Evolutionary conservation across 2,888 invertebrate genomes (phyloP), one percentile per base, ranked within the genome.

Genomic region (Philhelius pedissequus): DNA sequence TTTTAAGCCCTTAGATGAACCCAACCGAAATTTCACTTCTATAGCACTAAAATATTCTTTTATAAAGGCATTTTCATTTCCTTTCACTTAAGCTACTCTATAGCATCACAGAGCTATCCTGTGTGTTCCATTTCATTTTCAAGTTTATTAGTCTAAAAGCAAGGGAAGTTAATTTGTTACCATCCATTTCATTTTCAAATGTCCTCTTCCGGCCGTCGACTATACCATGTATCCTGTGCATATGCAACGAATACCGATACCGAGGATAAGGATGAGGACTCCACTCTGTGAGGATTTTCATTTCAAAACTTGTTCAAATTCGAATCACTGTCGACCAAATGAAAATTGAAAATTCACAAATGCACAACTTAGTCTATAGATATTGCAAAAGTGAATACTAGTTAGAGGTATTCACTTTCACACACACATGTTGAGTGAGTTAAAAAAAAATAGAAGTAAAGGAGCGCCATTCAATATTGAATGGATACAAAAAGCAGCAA

Each of bases 101-200:
- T 22, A 32, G 35, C 6, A 22, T 8, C 15, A 9, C 25, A 13
- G 22, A 20, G 18, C 7, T 58, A 30, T 52, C n/a, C 60, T 43
- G 45, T 40, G 50, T 69, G 45, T 70, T 70, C 64, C 75, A 56
- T 76, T 81, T 81, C 50, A 50, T 76, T 76, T 62, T 66, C 66
- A 50, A 76, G 69, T 76, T 81, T 76, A 81, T 81, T 76, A 81
- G 70, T 76, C 68, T 81, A 75, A 81, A 81, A 70, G 75, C 80
- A 58, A 56, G 50, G 56, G 40, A 40, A 75, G 75, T 81, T 75
- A 75, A 81, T 81, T 75, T 80, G 74, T 45, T 68, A 56, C 75
- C 80, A 32, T 56, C 58, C 60, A 54, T 60, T 60, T 60, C 76
- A 50, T 71, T 71, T 71, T 48, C 48, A 38, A 71, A 60, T 18